Evolutionary conservation across 2,113 vertebrate genomes (phyloP), one percentile per base, ranked within the genome.

Genomic region (Garra rufa): DNA sequence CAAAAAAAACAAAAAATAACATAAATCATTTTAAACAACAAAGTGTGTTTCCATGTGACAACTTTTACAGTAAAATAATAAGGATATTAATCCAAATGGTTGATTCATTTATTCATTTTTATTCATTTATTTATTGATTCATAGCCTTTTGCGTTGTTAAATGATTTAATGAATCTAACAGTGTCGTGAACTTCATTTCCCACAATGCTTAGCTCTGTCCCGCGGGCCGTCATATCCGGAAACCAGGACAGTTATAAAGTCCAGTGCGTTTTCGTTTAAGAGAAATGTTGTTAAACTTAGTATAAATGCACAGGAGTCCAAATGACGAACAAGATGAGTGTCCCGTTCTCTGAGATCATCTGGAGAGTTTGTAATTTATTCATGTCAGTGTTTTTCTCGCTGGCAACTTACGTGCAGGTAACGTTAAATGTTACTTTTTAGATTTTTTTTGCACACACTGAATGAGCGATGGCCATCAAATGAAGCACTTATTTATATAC

Each of bases 371-470:
- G 94, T 85, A 94, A 94, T 84, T 14, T 87, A 1, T 90, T 82
- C 6, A 95, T 95, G 94, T 91, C 87, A 21, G 26, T 92, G 0
- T 95, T 95, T 83, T 95, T 95, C 78, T 85, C 89, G 65, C 88
- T 95, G 1, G 94, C 94, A 0, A 86, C 93, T 1, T 95, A 94
- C 24, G 94, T 95, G 0, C 95, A 95, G 93, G 94, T 92, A 30
- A n/a, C n/a, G n/a, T n/a, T n/a, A n/a, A 88, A 86, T 75, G 4
- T 5, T 43, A 24, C 2, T 6, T 0, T 10, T 9, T 1, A 5
- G 2, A n/a, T n/a, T 17, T 1, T 10, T 52, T 6, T 2, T n/a
- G 21, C 26, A 24, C 1, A 4, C n/a, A n/a, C 0, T 57, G 7
- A 4, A 41, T 3, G 2, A 46, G n/a, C 52, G 0, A n/a, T n/a